Conservation (phyloP, 2,888 invertebrate species). For the Odontomyia ornata region DNA sequence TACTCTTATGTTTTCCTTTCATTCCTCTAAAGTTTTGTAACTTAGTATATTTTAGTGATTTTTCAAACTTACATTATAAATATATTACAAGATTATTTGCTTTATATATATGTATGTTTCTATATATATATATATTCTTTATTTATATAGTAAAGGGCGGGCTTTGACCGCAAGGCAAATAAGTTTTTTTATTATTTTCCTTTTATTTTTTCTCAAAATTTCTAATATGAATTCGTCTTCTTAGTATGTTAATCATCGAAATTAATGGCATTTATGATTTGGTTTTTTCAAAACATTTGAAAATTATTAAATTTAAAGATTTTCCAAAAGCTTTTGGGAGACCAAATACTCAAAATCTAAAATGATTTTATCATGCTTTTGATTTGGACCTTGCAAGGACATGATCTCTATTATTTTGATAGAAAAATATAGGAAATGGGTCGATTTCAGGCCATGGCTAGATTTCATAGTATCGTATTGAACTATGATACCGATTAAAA, state of each 20-base stretch:
- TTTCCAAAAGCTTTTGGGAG: no score
- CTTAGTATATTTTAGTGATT: conserved; percentile 13
- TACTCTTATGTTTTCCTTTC: not conserved
- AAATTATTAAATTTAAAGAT: no score
- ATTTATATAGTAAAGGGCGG: conserved; percentile 52
- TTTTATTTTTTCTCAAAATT: conserved; percentile 11
- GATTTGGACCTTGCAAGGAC: no score
- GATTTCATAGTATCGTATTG: no score
- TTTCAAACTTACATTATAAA: conserved; percentile 18
- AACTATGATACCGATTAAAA: no score
- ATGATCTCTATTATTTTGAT: no score
- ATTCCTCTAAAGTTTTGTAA: not conserved
- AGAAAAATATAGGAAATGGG: no score
- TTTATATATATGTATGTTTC: conserved; percentile 26
- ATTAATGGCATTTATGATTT: not conserved
- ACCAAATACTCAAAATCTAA: no score
- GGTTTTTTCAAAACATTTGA: not conserved
- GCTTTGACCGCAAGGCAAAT: conserved; percentile 56
- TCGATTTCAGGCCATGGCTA: no score
- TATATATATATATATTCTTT: conserved; percentile 18
- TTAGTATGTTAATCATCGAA: no score
- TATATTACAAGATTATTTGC: conserved; percentile 24
- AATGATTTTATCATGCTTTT: no score
- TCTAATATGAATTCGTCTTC: no score
- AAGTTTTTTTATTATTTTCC: conserved; percentile 43